These are phyloP conservation scores for Poeciliopsis turrubarensis DNA, from an alignment of 2,113 vertebrate genomes.

Conservation along the genomic window DNA sequence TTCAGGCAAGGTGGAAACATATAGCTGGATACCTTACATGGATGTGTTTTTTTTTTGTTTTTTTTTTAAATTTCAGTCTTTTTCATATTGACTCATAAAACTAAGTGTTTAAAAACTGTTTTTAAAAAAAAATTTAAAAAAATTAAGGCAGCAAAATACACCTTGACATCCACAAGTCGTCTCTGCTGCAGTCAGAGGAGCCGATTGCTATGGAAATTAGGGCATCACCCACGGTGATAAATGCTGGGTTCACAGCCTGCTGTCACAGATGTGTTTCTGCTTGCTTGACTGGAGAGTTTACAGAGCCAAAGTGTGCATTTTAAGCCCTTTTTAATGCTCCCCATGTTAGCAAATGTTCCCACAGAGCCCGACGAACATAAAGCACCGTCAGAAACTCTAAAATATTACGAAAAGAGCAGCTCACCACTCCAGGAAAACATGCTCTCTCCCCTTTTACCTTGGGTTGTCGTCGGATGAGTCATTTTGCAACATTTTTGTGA, in stretches of 20 bases:
- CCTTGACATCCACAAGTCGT: not conserved
- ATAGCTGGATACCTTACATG: no score
- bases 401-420: not conserved
- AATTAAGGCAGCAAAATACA: not conserved
- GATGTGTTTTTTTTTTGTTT: not conserved
- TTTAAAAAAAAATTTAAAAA: no score
- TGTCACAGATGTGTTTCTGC: conserved; percentile 20
- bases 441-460: not conserved
- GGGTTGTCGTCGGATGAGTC: no score
- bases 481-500: no score
- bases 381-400: not conserved
- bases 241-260: conserved; percentile 22
- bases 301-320: not conserved
- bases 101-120: no score
- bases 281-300: not conserved
- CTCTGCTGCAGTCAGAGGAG: conserved; percentile 18
- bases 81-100: not conserved
- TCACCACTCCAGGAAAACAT: no score
- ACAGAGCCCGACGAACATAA: not conserved
- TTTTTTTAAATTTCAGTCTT: not conserved
- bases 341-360: not conserved
- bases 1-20: no score
- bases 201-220: conserved; percentile 38
- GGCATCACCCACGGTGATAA: conserved; percentile 31
- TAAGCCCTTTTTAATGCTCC: not conserved